Evolutionary conservation across 2,888 invertebrate genomes (phyloP), one percentile per base, ranked within the genome.

Genomic region (Cynaeus angustus): DNA sequence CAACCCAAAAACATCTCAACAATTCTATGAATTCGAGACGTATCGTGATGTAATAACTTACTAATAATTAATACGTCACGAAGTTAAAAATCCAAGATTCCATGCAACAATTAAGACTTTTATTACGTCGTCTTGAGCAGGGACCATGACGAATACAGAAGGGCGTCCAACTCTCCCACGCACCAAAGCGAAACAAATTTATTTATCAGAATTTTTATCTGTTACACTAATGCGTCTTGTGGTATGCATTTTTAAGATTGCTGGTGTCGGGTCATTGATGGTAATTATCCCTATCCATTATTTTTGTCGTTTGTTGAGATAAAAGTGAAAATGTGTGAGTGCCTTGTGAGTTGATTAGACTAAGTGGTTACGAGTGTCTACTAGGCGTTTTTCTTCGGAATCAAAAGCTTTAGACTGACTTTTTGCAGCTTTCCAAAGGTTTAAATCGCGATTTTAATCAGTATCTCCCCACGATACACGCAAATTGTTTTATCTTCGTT

Each of bases 121-220:
- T 46, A 14, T 46, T 14, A 46, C 8, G 46, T 46, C 14, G 14
- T 46, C 46, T 46, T 16, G 46, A 1, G 13, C 46, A 9, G 16
- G 46, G 46, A 46, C 46, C 46, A 46, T 46, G 46, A 46, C 13
- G 46, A 43, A 50, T 16, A 28, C 33, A 55, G 33, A 50, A 59
- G 66, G 56, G 41, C 58, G 13, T 53, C 52, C 59, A 70, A 53
- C 69, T 73, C 70, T 77, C 76, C 66, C 75, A 74, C 70, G 71
- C 75, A 73, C 46, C 67, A 68, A 72, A 74, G 62, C 74, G 74
- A 72, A 72, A 73, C 73, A 69, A 72, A 70, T 66, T 56, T 71
- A 65, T 71, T 72, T 59, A 67, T 67, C 66, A 38, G 16, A 12
- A 14, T 58, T 14, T 43, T 67, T 59, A 59, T 59, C 59, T 33